Evolutionary conservation across 2,113 vertebrate species (phyloP).

Genomic region (Probosciger aterrimus): DNA sequence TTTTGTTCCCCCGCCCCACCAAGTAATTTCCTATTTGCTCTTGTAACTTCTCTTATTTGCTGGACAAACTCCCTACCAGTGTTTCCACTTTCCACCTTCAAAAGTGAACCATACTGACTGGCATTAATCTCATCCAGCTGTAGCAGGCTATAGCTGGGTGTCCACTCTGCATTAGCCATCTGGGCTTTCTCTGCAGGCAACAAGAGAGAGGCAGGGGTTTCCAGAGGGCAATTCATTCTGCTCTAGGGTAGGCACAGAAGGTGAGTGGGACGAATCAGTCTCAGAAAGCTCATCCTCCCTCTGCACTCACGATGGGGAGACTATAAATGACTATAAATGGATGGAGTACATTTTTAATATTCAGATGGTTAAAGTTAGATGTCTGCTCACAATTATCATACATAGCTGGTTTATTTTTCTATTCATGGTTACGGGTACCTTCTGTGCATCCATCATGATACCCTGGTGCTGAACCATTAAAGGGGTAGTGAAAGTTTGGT

Average conservation of each 20-base stretch:
- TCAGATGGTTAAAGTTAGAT: not conserved
- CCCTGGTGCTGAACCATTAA: not conserved
- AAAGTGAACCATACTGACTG: not conserved
- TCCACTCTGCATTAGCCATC: not conserved
- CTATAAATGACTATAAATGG: not conserved
- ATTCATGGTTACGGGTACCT: not conserved
- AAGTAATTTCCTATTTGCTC: not conserved
- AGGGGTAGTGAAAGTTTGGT: not conserved
- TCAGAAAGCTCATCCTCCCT: not conserved
- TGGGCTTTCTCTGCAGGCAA: not conserved
- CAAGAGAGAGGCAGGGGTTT: not conserved
- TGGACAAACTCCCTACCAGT: not conserved
- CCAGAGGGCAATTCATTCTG: not conserved
- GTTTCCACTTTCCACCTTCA: not conserved
- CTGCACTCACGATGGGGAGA: not conserved
- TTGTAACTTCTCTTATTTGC: not conserved
- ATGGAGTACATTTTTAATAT: not conserved
- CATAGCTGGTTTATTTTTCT: not conserved
- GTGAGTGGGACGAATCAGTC: not conserved
- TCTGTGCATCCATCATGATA: not conserved
- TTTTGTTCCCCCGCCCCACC: not conserved
- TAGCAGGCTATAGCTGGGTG: not conserved
- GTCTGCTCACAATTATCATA: not conserved
- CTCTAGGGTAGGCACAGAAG: fast-evolving
- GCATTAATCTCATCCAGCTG: not conserved